A percentile compares a stretch with the other conserved stretches of the same genome.
phyloP scores from a whole-genome alignment of 2,113 vertebrate genomes.

The Trogon surrucura region DNA sequence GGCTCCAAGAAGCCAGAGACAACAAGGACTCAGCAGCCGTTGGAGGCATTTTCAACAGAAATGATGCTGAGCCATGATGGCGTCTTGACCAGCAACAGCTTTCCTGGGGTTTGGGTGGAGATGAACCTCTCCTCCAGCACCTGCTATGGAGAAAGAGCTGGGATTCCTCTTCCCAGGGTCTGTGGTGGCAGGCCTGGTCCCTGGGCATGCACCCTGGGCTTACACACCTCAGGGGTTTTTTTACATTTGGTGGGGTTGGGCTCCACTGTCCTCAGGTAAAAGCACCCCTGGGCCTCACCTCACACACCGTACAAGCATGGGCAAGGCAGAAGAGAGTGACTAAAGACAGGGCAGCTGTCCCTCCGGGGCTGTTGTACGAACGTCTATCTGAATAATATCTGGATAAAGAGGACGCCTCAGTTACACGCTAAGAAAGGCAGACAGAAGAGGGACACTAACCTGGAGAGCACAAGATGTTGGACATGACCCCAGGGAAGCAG shows the following conservation, averaged over 20 bases:
- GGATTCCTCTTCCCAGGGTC: neutral
- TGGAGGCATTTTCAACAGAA: neutral
- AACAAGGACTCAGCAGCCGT: accelerated
- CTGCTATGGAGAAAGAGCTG: neutral
- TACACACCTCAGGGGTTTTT: accelerated
- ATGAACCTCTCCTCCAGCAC: accelerated
- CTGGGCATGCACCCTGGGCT: accelerated
- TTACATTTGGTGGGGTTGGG: neutral
- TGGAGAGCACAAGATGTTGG: neutral
- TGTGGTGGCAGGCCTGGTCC: neutral
- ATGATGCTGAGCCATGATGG: neutral
- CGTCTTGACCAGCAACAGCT: neutral
- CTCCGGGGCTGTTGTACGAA: accelerated
- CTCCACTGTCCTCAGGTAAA: neutral
- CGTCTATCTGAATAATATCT: neutral
- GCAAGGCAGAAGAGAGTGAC: neutral
- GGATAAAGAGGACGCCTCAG: neutral
- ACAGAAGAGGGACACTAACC: neutral
- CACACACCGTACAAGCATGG: neutral
- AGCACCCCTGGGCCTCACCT: neutral
- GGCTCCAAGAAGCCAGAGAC: neutral
- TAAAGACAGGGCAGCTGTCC: neutral
- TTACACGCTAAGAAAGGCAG: neutral
- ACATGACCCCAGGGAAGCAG: accelerated
- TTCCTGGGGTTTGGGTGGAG: neutral